Evolutionary conservation across 2,888 invertebrate genomes (phyloP), one percentile per base, ranked within the genome.

Genomic region (Phytoseiulus persimilis): DNA sequence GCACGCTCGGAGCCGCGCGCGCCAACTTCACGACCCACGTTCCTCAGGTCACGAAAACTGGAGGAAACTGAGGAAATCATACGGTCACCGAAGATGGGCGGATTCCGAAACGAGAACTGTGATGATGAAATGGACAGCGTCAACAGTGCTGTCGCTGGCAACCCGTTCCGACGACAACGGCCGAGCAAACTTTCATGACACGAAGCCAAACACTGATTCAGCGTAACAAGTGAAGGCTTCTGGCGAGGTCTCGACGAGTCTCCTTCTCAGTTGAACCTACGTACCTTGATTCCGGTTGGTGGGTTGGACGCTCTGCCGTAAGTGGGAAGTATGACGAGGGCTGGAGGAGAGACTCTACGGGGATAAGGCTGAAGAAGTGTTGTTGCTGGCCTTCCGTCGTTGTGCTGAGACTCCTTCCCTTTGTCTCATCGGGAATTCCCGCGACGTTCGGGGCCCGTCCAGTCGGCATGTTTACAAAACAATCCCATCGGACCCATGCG

Each of bases 391-490:
- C 11, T 65, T 65, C 28, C 65, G 65, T 28, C 18, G 65, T 65
- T 65, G 65, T 65, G 65, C 65, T 65, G 65, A 65, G 65, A 65
- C 65, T 65, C 65, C 65, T 65, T 65, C 18, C 65, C 33, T 87
- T 87, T 33, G 87, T 87, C 33, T 87, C 87, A 33, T 87, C 32
- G 39, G n/a, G 33, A 87, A 87, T 87, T 87, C 33, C 87, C 31
- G 45, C 87, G 33, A 87, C 87, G 87, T 33, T 32, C 87, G 87
- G 33, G 31, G 87, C 2, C 33, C 87, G 45, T 45, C 45, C n/a
- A 14, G 87, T 39, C 33, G 33, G 45, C 33, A 45, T 31, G 87
- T 87, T 87, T 87, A 87, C 87, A 87, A 87, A 87, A 87, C 87
- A 87, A 87, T 83, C 87, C 32, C 87, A 87, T n/a, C 87, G 87